Conservation (phyloP, 2,113 vertebrate species). For the Condylura cristata region DNA sequence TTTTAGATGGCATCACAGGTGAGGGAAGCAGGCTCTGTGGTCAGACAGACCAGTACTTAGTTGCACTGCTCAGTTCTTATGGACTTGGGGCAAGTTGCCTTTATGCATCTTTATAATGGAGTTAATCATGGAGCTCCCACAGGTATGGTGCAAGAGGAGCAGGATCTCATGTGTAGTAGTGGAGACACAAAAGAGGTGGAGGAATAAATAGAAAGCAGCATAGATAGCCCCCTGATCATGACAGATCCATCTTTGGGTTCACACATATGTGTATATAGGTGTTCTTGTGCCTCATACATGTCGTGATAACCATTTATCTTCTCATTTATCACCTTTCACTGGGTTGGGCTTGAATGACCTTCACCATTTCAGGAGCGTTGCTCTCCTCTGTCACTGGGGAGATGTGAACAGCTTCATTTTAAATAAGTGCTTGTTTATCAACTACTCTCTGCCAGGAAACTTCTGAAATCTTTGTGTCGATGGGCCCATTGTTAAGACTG, state of each 20-base stretch:
- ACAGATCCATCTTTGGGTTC: not conserved
- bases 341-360: not conserved
- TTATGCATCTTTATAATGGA: not conserved
- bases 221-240: not conserved
- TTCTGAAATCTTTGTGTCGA: not conserved
- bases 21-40: not conserved
- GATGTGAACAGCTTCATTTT: not conserved
- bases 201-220: not conserved
- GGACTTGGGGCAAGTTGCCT: not conserved
- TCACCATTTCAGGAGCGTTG: not conserved
- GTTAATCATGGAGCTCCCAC: not conserved
- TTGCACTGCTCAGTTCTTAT: rapidly evolving
- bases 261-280: rapidly evolving
- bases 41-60: not conserved
- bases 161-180: not conserved
- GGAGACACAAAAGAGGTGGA: not conserved
- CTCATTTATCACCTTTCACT: not conserved
- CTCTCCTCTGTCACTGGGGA: not conserved
- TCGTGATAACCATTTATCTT: rapidly evolving
- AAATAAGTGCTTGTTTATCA: not conserved
- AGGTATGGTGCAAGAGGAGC: rapidly evolving
- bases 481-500: not conserved
- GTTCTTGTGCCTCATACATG: not conserved
- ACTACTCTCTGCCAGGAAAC: not conserved
- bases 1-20: not conserved